Conservation (phyloP, 2,113 vertebrate species). For the Vicugna pacos region DNA sequence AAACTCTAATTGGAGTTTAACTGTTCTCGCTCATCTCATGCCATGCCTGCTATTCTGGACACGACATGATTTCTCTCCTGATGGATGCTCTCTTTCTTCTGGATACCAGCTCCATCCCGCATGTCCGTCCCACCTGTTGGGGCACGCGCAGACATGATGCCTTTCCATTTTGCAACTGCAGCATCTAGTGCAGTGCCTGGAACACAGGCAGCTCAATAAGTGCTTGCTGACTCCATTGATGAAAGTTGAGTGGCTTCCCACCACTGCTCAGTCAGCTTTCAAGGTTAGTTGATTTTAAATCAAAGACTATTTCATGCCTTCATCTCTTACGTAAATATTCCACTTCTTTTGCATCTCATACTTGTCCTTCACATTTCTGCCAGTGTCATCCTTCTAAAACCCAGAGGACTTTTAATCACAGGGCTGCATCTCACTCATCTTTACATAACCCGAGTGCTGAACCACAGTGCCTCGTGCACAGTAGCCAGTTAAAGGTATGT, state of each 20-base stretch:
- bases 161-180: background rate
- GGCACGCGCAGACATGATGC: fast-evolving
- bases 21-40: background rate
- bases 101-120: background rate
- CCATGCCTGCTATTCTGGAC: background rate
- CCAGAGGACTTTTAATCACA: background rate
- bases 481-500: constrained; percentile 17
- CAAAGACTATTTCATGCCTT: background rate
- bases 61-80: background rate
- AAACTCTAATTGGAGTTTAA: background rate
- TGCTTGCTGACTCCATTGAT: background rate
- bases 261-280: background rate
- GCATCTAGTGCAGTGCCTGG: background rate
- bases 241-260: background rate
- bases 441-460: background rate
- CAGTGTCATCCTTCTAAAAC: background rate
- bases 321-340: background rate
- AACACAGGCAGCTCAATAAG: background rate
- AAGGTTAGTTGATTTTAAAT: background rate
- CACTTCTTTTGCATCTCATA: background rate
- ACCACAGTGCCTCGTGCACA: background rate
- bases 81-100: background rate
- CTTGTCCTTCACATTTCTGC: background rate
- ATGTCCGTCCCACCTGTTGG: background rate
- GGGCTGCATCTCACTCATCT: background rate